Evolutionary conservation across 2,113 vertebrate species (phyloP), one percentile per base, ranked within the genome.

Genomic region (Echinops telfairi): DNA sequence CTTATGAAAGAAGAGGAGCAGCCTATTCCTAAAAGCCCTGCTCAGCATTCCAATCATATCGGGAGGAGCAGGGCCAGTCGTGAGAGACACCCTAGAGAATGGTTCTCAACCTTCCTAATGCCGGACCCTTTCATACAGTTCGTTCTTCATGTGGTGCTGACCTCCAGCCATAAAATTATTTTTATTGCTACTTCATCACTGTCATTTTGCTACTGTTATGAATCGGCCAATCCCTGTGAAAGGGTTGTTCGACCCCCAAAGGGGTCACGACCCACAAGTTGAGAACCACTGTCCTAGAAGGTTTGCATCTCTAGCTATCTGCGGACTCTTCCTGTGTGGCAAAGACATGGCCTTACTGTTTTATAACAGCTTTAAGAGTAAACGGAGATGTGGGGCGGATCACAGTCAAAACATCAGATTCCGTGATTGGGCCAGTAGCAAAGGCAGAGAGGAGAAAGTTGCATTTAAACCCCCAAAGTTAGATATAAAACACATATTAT

Each of bases 1-100:
- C 53, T 85, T 33, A 57, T 0, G 1, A 1, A 57, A 83, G 57
- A 33, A 66, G 23, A 62, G 22, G 64, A 47, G 58, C 6, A 43
- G 33, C 10, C 29, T 60, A 17, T 66, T 90, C 40, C 70, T 66
- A 57, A 82, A 94, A 88, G 62, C 19, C 29, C 29, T 73, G 78
- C 83, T 93, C 58, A 58, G 93, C 84, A 47, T 31, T 94, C 43
- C 47, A 27, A 66, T 3, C 27, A 22, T 82, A 88, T 94, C 58
- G 77, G 25, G 2, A 36, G 86, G 8, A 92, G 43, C 60, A 75
- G 25, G 11, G 40, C 58, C 66, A 76, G 31, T 31, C 40, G 76
- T 15, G 77, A 91, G 10, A 36, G 47, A 43, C 5, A 10, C 43
- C 10, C 43, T 47, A 47, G 43, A 47, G 5, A 53, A 9, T 11